phyloP scores from a whole-genome alignment of 1,140 invertebrate species.

The Brachystomella parvula region DNA sequence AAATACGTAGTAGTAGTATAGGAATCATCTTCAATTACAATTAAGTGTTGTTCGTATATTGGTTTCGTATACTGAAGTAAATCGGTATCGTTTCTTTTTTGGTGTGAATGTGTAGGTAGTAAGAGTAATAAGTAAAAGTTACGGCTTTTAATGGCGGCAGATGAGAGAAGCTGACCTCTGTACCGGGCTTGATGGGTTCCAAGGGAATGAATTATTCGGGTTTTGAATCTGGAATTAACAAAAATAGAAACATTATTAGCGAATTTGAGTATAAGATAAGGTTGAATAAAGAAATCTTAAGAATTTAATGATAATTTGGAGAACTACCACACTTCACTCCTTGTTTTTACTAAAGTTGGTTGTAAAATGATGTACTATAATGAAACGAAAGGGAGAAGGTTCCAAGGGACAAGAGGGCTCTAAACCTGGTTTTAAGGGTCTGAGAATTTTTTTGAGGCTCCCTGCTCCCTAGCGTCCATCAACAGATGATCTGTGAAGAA shows the following conservation, averaged over 20 bases:
- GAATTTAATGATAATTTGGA: neutral
- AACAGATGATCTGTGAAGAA: neutral
- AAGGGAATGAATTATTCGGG: neutral
- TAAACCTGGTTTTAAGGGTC: conserved; percentile 1
- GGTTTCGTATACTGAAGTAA: conserved; percentile 12
- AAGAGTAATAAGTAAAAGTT: neutral
- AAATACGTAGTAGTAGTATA: too few species aligned
- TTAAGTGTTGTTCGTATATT: conserved; percentile 10
- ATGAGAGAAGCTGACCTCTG: neutral
- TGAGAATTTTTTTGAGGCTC: neutral
- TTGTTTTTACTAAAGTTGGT: too few species aligned
- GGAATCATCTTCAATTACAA: too few species aligned
- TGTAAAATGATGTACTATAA: too few species aligned
- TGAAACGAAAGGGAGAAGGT: too few species aligned
- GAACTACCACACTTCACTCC: neutral
- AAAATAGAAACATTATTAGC: neutral
- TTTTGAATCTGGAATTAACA: conserved; percentile 1
- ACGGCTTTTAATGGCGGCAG: neutral
- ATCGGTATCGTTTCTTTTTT: conserved; percentile 5
- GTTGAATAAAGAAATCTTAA: neutral
- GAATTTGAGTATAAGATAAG: neutral
- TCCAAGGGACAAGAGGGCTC: neutral
- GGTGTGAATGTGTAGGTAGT: neutral
- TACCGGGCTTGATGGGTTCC: neutral
- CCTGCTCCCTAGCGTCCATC: neutral